Evolutionary conservation across 2,888 invertebrate genomes (phyloP).

Genomic region (Empis livida): DNA sequence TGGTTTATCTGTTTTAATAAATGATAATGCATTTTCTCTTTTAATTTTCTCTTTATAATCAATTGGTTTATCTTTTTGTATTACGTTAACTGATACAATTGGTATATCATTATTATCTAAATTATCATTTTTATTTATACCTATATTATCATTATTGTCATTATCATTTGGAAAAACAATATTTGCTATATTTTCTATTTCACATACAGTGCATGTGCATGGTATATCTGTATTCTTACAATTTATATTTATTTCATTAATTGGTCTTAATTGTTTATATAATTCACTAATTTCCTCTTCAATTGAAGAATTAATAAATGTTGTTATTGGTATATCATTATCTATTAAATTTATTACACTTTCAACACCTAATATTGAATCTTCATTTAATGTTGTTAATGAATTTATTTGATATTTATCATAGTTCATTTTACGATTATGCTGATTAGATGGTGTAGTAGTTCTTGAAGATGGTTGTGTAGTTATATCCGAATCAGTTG

Average conservation of each 20-base stretch:
- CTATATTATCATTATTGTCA: background rate
- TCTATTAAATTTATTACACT: too few species aligned
- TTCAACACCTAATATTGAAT: too few species aligned
- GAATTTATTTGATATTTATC: too few species aligned
- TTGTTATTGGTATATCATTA: too few species aligned
- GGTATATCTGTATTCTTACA: slow-evolving; percentile 10
- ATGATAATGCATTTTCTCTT: background rate
- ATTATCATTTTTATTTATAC: background rate
- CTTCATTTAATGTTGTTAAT: too few species aligned
- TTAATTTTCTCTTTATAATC: background rate
- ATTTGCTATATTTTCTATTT: slow-evolving; percentile 6
- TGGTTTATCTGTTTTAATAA: slow-evolving; percentile 16
- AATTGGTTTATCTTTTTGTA: background rate
- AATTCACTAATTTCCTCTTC: slow-evolving; percentile 17
- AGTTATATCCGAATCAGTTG: background rate
- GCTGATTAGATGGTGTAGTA: too few species aligned
- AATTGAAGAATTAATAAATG: slow-evolving; percentile 8
- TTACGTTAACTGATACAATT: slow-evolving; percentile 4
- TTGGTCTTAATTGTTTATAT: too few species aligned
- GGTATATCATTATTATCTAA: slow-evolving; percentile 7
- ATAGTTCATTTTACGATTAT: too few species aligned
- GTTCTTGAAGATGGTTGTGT: background rate
- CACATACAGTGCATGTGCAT: slow-evolving; percentile 17
- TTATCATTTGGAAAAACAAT: background rate
- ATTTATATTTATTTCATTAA: slow-evolving; percentile 5